Base-by-base conservation (phyloP, 2,797 vertebrate genomes). In the Perodicticus potto region DNA sequence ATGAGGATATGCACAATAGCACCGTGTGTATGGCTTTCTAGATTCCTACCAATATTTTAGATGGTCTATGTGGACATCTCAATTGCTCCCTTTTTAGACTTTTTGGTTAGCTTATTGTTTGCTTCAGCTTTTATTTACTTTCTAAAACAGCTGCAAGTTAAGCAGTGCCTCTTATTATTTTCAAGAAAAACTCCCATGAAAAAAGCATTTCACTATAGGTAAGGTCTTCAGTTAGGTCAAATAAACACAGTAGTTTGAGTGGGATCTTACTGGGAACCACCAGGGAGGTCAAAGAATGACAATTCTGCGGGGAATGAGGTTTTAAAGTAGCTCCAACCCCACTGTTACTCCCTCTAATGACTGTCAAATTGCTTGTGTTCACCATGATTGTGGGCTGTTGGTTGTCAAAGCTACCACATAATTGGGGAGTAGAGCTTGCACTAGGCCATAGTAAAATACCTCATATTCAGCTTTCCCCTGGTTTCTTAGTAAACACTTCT, bases 41-140 rank as follows among this genome's bases (percentile, higher is more conserved):
- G 73, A 78, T 43, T 85, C 29, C 73, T 40, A 12, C 6, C n/a
- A 61, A n/a, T 63, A 63, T 94, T 34, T 63, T 90, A 65, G 45
- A 91, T 73, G 23, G 53, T 3, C 23, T 37, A 12, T 80, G 17
- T 86, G 57, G 25, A 65, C 17, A 57, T 63, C 19, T 80, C 65
- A 20, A 20, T 27, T 91, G 23, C 55, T 65, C 77, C 84, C 70
- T 53, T 70, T 89, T 57, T 83, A 76, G 89, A 49, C 61, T 77
- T 90, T 93, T 70, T n/a, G 14, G 73, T 53, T 37, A 80, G 14
- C 23, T 16, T 91, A 9, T 86, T 80, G 11, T 55, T 94, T 91
- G 29, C 32, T 12, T 3, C 34, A 72, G 7, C 27, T 73, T 20
- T 74, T 74, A 86, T 55, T 86, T 91, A 65, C 19, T 34, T 5